Evolutionary conservation across 1,140 invertebrate species (phyloP), one percentile per base, ranked within the genome.

Genomic region (Sarcophaga bullata): DNA sequence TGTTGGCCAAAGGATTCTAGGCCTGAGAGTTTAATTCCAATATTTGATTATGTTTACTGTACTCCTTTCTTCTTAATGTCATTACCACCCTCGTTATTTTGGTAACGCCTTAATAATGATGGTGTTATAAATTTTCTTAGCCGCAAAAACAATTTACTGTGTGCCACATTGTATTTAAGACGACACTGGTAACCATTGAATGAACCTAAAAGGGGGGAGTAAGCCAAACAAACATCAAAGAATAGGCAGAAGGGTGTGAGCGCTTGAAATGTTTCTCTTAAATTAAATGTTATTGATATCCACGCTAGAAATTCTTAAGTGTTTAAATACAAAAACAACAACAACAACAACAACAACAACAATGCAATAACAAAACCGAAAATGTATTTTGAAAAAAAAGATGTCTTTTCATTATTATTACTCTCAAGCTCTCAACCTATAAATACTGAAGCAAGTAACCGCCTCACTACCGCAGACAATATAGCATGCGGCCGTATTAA

Each of bases 91-190:
- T 58, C 11, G n/a, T 37, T 37, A 37, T 37, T 37, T 1, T 58
- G 10, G 19, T 58, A n/a, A 17, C 68, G 80, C 58, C n/a, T 83
- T 85, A 86, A 86, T 86, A 76, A 86, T 86, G 82, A 86, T 86
- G 80, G 84, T 85, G 86, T 85, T 86, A 86, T 86, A 86, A 86
- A 86, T 86, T 86, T 85, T 83, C 17, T 50, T 81, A 81, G 84
- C 75, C 76, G 82, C 75, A 82, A 84, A 80, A 85, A 86, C 85
- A 85, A 86, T 85, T 86, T 86, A 86, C 85, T 83, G 83, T 85
- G 85, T 86, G 25, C 25, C 85, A 85, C 84, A 84, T 85, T 86
- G 84, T 86, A 78, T 78, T 78, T 78, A 78, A 78, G 75, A 75
- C n/a, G 73, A 75, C 37, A n/a, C 81, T 73, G 80, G 19, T 81